Base-by-base conservation (phyloP, 2,888 invertebrate genomes). In the Epinotia demarniana region DNA sequence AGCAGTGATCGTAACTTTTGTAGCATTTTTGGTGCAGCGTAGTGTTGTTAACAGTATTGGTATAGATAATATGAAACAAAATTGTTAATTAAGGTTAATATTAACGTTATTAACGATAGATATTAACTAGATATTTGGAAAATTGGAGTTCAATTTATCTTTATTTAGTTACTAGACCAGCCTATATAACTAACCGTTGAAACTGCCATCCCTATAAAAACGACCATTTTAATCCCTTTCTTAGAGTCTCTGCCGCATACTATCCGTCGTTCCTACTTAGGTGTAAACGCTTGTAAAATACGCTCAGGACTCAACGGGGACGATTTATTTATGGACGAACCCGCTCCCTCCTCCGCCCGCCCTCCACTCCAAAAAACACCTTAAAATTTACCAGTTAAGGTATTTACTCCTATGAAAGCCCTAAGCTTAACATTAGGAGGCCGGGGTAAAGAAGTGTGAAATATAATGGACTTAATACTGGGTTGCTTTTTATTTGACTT, bases 241-340 rank as follows among this genome's bases (percentile, higher is more conserved):
- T 19, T 19, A 60, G 64, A 64, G 58, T 64, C 55, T 71, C 3
- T 58, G 4, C 23, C 39, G 49, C 60, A 13, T 46, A 9, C 27
- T 75, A 62, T 55, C 13, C 72, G 67, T 19, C 57, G 66, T 39
- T 39, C 75, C 72, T 61, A 46, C 3, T 27, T 46, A 75, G 75
- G 75, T 75, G 75, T 75, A 75, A 75, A 75, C 72, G 71, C 75
- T 72, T 67, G 75, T 75, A 75, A 75, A 75, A 75, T 75, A 75
- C 75, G 75, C 75, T 61, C 75, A 64, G 72, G 75, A 75, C 70
- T 71, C 72, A 75, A 72, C 75, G 67, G 75, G 33, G 75, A 72
- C 75, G 66, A 75, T 67, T 72, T 75, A 75, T 75, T 75, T 75
- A 75, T 75, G 75, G 67, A 67, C 33, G 63, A 74, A 27, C 70